Evolutionary conservation across 2,888 invertebrate genomes (phyloP).

Genomic region (Serripes groenlandicus): DNA sequence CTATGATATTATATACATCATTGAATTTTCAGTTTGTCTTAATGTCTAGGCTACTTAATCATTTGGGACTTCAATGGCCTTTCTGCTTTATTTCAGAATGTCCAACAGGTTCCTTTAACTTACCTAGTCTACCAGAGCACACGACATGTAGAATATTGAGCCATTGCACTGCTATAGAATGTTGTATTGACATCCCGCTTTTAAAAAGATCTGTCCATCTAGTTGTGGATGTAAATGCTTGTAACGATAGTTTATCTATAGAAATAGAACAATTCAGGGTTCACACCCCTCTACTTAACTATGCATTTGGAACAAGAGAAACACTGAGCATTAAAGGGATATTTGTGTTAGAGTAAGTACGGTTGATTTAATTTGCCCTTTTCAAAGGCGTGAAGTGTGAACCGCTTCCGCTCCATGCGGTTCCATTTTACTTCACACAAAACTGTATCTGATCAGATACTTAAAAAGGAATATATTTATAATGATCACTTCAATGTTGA

Average conservation of each 20-base stretch:
- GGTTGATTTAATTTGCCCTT: too few relatives aligned
- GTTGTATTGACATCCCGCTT: slow-evolving; percentile 57
- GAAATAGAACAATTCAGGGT: slow-evolving; percentile 34
- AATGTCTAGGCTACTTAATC: too few relatives aligned
- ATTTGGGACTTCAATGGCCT: too few relatives aligned
- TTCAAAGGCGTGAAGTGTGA: too few relatives aligned
- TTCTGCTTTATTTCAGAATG: slow-evolving; percentile 44
- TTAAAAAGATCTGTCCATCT: slow-evolving; percentile 46
- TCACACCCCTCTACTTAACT: slow-evolving; percentile 23
- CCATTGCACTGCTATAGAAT: slow-evolving; percentile 62
- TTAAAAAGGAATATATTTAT: too few relatives aligned
- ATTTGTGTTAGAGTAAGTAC: slow-evolving; percentile 35
- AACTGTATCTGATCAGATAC: too few relatives aligned
- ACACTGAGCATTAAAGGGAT: slow-evolving; percentile 34
- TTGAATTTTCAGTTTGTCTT: too few relatives aligned
- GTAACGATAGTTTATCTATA: slow-evolving; percentile 43
- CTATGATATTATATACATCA: too few relatives aligned
- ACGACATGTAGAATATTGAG: slow-evolving; percentile 48
- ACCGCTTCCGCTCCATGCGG: too few relatives aligned
- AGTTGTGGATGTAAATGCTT: slow-evolving; percentile 56
- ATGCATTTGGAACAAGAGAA: slow-evolving; percentile 36
- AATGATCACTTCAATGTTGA: too few relatives aligned
- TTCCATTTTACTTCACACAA: too few relatives aligned
- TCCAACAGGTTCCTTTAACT: background rate
- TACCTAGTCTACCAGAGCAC: slow-evolving; percentile 45